Conservation (phyloP, 2,797 vertebrate species). For the Gila robusta region DNA sequence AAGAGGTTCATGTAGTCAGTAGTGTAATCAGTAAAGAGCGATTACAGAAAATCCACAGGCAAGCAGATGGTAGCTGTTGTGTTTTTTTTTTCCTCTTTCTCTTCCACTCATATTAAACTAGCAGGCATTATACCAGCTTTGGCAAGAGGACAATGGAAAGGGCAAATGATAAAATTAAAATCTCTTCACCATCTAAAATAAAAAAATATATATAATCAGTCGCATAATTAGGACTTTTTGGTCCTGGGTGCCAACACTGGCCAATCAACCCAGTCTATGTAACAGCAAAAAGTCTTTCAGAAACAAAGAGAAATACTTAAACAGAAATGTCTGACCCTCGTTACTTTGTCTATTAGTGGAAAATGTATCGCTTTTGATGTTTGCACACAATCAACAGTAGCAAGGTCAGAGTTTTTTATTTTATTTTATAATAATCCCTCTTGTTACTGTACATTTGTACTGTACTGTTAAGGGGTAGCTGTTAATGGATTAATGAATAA, state of each 20-base stretch:
- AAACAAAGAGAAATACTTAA: conserved; percentile 62
- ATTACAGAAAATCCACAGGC: conserved; percentile 86
- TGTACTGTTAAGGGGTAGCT: conserved; percentile 4
- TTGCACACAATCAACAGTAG: conserved; percentile 66
- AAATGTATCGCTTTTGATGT: conserved; percentile 50
- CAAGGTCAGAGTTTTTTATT: conserved; percentile 55
- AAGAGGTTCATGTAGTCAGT: conserved; percentile 86
- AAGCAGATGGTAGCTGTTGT: conserved; percentile 80
- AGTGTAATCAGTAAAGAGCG: conserved; percentile 87
- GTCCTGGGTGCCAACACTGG: conserved; percentile 49
- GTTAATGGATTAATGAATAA: neutral
- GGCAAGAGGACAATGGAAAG: conserved; percentile 69
- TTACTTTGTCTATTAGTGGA: conserved; percentile 67
- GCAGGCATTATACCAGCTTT: conserved; percentile 65
- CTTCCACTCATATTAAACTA: conserved; percentile 73
- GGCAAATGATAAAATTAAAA: conserved; percentile 75
- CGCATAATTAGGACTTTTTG: conserved; percentile 58
- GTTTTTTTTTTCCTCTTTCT: conserved; percentile 49
- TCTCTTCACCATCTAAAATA: conserved; percentile 63
- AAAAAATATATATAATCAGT: conserved; percentile 52
- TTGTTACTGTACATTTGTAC: conserved; percentile 45
- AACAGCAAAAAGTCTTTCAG: conserved; percentile 35
- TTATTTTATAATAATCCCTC: neutral
- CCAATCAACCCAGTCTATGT: conserved; percentile 54
- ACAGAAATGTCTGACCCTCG: conserved; percentile 59